phyloP scores from a whole-genome alignment of 2,888 invertebrate genomes.

The Parochlus steinenii region DNA sequence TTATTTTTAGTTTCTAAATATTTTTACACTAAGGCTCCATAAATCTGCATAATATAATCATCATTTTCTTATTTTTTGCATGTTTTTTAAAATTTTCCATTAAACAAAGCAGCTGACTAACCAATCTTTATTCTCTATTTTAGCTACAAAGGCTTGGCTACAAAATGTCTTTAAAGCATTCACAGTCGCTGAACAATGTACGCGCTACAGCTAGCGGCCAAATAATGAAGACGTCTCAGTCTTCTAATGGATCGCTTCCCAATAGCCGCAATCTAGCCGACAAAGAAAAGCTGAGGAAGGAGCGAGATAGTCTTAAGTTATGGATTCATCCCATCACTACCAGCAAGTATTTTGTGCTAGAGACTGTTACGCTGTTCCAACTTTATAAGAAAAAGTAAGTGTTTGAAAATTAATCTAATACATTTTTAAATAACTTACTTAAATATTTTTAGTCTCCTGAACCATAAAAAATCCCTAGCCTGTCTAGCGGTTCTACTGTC shows the following conservation, averaged over 20 bases:
- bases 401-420: neutral
- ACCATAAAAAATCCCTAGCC: slow-evolving; percentile 24
- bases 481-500: slow-evolving; percentile 25
- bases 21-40: too few species aligned
- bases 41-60: too few species aligned
- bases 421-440: slow-evolving; percentile 1
- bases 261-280: slow-evolving; percentile 12
- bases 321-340: slow-evolving; percentile 70
- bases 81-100: too few species aligned
- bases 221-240: slow-evolving; percentile 13
- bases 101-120: too few species aligned
- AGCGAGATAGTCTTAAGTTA: slow-evolving; percentile 50
- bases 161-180: slow-evolving; percentile 33
- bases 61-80: too few species aligned
- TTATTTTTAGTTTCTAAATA: too few species aligned
- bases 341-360: slow-evolving; percentile 60
- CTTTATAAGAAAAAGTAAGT: slow-evolving; percentile 41
- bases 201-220: slow-evolving; percentile 16
- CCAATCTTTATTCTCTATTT: slow-evolving; percentile 16
- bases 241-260: slow-evolving; percentile 14
- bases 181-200: slow-evolving; percentile 16
- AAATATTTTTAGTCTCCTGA: slow-evolving; percentile 21
- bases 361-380: slow-evolving; percentile 46
- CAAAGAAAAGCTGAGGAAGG: slow-evolving; percentile 35
- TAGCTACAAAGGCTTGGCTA: slow-evolving; percentile 48